These are phyloP conservation scores for Acipenser transmontanus DNA, from an alignment of 2,797 vertebrate species.

Conservation along the genomic window DNA sequence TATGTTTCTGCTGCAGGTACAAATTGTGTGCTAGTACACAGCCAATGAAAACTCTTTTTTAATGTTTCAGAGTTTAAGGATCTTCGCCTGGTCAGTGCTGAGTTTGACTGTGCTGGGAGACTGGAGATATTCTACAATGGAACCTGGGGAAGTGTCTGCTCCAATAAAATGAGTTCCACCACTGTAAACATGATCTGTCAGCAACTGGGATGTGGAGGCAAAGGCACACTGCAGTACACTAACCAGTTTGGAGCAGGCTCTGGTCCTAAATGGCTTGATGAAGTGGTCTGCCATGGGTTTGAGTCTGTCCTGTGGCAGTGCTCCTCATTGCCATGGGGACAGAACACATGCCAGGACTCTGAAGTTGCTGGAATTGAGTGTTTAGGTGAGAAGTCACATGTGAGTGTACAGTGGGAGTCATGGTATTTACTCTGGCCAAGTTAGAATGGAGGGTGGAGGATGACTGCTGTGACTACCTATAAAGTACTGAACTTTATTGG, in stretches of 20 bases:
- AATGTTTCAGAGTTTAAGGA: slow-evolving; percentile 1
- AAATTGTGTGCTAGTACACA: no score
- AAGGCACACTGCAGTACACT: background rate
- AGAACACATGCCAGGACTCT: slow-evolving; percentile 10
- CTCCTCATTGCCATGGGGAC: slow-evolving; percentile 22
- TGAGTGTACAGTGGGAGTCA: no score
- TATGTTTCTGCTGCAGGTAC: no score
- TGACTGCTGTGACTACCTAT: no score
- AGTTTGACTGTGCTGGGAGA: slow-evolving; percentile 35
- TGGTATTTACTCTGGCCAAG: no score
- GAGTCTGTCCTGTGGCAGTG: slow-evolving; percentile 27
- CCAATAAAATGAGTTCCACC: background rate
- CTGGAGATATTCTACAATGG: slow-evolving; percentile 53
- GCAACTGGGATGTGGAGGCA: slow-evolving; percentile 21
- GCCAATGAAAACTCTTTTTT: no score
- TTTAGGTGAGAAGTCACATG: slow-evolving; percentile 9
- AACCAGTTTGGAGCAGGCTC: slow-evolving; percentile 9
- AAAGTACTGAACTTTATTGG: no score
- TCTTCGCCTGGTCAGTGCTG: background rate
- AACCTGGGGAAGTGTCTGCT: slow-evolving; percentile 45
- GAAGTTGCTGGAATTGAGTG: slow-evolving; percentile 21
- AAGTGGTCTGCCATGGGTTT: slow-evolving; percentile 18
- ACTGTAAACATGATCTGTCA: background rate
- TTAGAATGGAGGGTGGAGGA: no score
- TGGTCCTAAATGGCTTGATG: slow-evolving; percentile 18